A percentile compares a stretch with the other conserved stretches of the same genome.
These are phyloP conservation scores for Galeruca laticollis DNA, from an alignment of 2,888 invertebrate genomes.

Conservation along the genomic window DNA sequence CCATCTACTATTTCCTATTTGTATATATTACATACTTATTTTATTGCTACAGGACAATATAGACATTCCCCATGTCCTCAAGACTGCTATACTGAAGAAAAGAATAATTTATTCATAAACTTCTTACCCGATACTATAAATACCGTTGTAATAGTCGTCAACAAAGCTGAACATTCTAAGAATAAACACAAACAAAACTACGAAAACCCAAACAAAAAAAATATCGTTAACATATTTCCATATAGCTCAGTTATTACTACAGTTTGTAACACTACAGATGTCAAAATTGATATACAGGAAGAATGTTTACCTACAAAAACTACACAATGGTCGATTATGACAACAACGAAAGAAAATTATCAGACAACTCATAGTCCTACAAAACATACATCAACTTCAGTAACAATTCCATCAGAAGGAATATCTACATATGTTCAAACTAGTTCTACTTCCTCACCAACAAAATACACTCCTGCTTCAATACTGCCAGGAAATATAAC, in stretches of 20 bases:
- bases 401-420: neutral
- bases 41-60: neutral
- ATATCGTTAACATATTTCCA: neutral
- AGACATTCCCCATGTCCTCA: neutral
- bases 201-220: neutral
- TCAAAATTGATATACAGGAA: neutral
- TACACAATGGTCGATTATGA: neutral
- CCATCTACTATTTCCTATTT: neutral
- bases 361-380: neutral
- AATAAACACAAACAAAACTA: neutral
- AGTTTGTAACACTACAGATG: neutral
- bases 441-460: no score
- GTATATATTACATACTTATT: neutral
- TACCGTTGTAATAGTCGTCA: neutral
- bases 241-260: neutral
- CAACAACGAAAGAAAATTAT: neutral
- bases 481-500: neutral
- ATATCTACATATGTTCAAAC: neutral
- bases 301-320: neutral
- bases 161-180: neutral
- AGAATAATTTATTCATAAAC: neutral
- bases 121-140: neutral
- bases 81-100: neutral
- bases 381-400: no score
- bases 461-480: no score